These are phyloP conservation scores for Manis pentadactyla DNA, from an alignment of 2,797 vertebrate species.

Conservation along the genomic window DNA sequence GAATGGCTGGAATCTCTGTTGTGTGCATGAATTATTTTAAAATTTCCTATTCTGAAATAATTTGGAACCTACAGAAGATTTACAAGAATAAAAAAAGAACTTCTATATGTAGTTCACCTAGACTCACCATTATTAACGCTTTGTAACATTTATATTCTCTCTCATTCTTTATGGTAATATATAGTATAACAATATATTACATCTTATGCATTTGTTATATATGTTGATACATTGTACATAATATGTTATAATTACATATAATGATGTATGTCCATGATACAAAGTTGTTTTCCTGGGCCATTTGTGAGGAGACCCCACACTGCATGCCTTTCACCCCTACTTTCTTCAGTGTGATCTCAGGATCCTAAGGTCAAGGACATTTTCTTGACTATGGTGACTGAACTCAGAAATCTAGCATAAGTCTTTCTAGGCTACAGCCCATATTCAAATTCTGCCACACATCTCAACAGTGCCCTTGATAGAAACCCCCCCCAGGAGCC, in stretches of 20 bases:
- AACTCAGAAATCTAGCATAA: neutral
- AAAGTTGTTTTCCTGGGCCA: neutral
- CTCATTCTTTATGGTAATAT: neutral
- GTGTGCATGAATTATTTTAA: neutral
- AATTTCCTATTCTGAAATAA: neutral
- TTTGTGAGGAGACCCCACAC: neutral
- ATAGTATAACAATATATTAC: neutral
- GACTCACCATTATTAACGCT: neutral
- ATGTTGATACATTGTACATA: neutral
- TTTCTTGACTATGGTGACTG: neutral
- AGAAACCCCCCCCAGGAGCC: neutral
- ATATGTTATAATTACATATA: neutral
- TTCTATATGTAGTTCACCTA: neutral
- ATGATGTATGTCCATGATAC: neutral
- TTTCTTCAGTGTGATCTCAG: neutral
- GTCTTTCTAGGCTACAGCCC: neutral
- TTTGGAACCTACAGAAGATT: slow-evolving; percentile 19
- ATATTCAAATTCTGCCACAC: neutral
- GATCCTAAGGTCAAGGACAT: no score
- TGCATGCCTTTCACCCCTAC: neutral
- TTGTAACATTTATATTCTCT: neutral
- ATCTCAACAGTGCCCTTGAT: neutral
- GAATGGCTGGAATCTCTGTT: neutral
- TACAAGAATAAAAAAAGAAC: neutral
- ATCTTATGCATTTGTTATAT: neutral